Percentiles rank a stretch among this genome's conserved stretches.
These are phyloP conservation scores for Brachionus paranguensis DNA, from an alignment of 1,140 invertebrate genomes.

Conservation along the genomic window DNA sequence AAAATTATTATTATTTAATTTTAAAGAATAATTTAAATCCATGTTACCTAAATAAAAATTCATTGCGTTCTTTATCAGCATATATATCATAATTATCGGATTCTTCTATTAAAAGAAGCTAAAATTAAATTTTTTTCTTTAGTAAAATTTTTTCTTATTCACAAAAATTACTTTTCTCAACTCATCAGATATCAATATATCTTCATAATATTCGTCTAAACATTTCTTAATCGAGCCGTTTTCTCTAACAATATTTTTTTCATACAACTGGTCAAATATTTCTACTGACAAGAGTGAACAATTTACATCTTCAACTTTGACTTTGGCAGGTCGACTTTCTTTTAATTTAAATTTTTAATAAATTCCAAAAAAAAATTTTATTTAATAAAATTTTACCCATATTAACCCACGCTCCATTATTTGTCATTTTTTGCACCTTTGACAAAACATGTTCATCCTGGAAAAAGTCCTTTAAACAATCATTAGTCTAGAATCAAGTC, in stretches of 20 bases:
- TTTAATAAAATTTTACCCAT: background rate
- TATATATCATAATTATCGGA: background rate
- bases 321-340: slow-evolving; percentile 42
- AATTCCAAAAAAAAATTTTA: background rate
- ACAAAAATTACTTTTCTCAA: slow-evolving; percentile 55
- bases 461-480: background rate
- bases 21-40: background rate
- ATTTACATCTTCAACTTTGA: slow-evolving; percentile 55
- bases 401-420: background rate
- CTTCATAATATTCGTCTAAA: slow-evolving; percentile 58
- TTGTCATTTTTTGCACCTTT: background rate
- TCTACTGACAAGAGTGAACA: slow-evolving; percentile 59
- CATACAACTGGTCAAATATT: slow-evolving; percentile 61
- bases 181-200: slow-evolving; percentile 60
- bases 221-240: slow-evolving; percentile 59
- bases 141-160: background rate
- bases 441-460: slow-evolving; percentile 16
- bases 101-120: slow-evolving; percentile 56
- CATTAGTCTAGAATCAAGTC: background rate
- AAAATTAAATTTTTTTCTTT: slow-evolving; percentile 15
- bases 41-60: background rate
- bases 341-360: background rate
- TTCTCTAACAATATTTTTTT: slow-evolving; percentile 55
- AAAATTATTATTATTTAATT: slow-evolving; percentile 57
- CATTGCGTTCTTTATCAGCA: background rate